These are phyloP conservation scores for Heteromyza rotundicornis DNA, from an alignment of 2,888 invertebrate genomes.

Conservation along the genomic window DNA sequence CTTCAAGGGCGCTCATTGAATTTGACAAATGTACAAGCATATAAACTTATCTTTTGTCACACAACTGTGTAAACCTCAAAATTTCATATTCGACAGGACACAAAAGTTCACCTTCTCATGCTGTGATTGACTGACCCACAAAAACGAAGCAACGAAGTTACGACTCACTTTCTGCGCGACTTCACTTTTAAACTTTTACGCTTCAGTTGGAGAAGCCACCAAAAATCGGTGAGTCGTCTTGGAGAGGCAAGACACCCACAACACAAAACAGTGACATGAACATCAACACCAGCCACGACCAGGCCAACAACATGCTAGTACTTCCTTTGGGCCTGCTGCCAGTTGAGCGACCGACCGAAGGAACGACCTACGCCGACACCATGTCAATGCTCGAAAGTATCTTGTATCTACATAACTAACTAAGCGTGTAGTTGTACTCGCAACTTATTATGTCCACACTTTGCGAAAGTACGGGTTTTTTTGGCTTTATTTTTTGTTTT, in stretches of 20 bases:
- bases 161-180: conserved; percentile 51
- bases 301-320: conserved; percentile 36
- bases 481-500: conserved; percentile 8
- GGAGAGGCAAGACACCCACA: background rate
- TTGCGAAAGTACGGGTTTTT: conserved; percentile 15
- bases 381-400: conserved; percentile 49
- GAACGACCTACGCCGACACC: conserved; percentile 29
- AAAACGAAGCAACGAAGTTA: too few relatives aligned
- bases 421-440: conserved; percentile 45
- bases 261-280: conserved; percentile 12
- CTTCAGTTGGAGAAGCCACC: conserved; percentile 22
- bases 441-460: conserved; percentile 41
- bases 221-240: conserved; percentile 27
- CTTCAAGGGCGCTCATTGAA: too few relatives aligned
- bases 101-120: too few relatives aligned
- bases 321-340: too few relatives aligned
- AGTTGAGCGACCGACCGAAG: conserved; percentile 45
- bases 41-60: too few relatives aligned
- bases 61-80: too few relatives aligned
- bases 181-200: conserved; percentile 38
- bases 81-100: too few relatives aligned
- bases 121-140: too few relatives aligned
- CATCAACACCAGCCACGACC: conserved; percentile 26
- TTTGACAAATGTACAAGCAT: too few relatives aligned
- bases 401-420: conserved; percentile 55